These are phyloP conservation scores for Aurelia aurita complex sp. Pacific DNA, from an alignment of 30 jellyfish, hydroid and myxozoan genomes.

Conservation along the genomic window DNA sequence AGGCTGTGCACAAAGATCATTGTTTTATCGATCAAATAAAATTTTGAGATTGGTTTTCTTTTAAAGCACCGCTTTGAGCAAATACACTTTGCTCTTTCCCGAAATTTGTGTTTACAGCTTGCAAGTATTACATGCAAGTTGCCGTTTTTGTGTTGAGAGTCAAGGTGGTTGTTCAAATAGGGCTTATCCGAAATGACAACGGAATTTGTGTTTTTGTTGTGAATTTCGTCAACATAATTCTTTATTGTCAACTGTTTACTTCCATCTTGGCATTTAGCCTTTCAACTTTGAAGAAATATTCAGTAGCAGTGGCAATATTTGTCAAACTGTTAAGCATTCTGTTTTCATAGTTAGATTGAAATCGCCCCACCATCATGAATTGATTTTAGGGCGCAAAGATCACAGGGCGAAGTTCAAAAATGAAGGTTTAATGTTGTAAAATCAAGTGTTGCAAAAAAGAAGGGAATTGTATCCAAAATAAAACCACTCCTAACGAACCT, in stretches of 20 bases:
- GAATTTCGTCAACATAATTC: slow-evolving; percentile 35
- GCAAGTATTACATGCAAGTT: slow-evolving; percentile 72
- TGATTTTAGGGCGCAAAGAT: slow-evolving; percentile 7
- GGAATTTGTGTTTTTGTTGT: slow-evolving; percentile 57
- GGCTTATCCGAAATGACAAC: slow-evolving; percentile 44
- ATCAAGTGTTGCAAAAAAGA: too few relatives aligned
- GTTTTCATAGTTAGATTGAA: slow-evolving; percentile 9
- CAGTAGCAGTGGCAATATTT: slow-evolving; percentile 68
- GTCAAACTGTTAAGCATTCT: slow-evolving; percentile 44
- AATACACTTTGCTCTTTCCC: slow-evolving; percentile 42
- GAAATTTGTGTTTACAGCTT: slow-evolving; percentile 41
- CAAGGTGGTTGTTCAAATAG: slow-evolving; percentile 65
- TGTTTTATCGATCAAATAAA: neutral
- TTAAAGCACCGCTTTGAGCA: slow-evolving; percentile 40
- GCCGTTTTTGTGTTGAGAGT: slow-evolving; percentile 27
- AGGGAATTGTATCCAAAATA: too few relatives aligned
- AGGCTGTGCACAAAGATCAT: neutral
- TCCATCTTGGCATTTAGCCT: slow-evolving; percentile 50
- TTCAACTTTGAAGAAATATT: slow-evolving; percentile 37
- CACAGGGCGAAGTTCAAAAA: neutral
- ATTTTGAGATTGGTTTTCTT: slow-evolving; percentile 24
- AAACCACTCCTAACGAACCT: too few relatives aligned
- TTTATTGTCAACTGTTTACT: slow-evolving; percentile 63
- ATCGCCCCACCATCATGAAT: slow-evolving; percentile 13
- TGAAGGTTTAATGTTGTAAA: too few relatives aligned